These are phyloP conservation scores for Tinea trinotella DNA, from an alignment of 2,888 invertebrate species.

Conservation along the genomic window DNA sequence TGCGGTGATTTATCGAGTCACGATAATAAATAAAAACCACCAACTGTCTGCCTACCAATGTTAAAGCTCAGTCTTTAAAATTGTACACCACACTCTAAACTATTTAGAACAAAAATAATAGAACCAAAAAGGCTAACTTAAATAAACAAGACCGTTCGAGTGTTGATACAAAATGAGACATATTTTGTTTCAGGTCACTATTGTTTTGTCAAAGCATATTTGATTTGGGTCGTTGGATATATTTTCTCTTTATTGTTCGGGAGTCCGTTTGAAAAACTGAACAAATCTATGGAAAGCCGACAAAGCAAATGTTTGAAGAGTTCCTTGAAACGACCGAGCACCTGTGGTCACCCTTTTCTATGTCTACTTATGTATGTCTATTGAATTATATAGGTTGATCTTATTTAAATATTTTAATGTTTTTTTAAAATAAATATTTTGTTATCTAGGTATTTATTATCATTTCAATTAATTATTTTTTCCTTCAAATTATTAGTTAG, in stretches of 20 bases:
- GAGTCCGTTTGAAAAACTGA: slow-evolving; percentile 39
- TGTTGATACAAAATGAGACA: slow-evolving; percentile 3
- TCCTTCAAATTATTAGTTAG: no score
- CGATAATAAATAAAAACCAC: no score
- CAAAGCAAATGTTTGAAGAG: slow-evolving; percentile 68
- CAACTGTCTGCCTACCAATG: no score
- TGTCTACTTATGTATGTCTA: slow-evolving; percentile 40
- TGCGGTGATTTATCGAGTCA: no score
- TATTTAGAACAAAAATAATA: not conserved
- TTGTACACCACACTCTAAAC: no score
- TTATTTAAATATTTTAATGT: no score
- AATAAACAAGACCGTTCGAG: not conserved
- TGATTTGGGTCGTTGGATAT: slow-evolving; percentile 59
- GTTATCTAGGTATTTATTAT: no score
- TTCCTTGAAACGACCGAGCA: slow-evolving; percentile 42
- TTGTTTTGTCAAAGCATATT: slow-evolving; percentile 68
- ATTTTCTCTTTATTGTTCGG: slow-evolving; percentile 54
- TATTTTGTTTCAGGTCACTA: slow-evolving; percentile 25
- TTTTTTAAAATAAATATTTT: no score
- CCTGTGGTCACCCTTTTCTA: slow-evolving; percentile 56
- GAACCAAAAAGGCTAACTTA: not conserved
- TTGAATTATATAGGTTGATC: slow-evolving; percentile 5
- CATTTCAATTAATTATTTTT: no score
- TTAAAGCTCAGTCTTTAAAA: no score
- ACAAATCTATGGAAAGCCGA: slow-evolving; percentile 57